Conservation (phyloP, 2,797 vertebrate genomes). For the Antennarius maculatus region DNA sequence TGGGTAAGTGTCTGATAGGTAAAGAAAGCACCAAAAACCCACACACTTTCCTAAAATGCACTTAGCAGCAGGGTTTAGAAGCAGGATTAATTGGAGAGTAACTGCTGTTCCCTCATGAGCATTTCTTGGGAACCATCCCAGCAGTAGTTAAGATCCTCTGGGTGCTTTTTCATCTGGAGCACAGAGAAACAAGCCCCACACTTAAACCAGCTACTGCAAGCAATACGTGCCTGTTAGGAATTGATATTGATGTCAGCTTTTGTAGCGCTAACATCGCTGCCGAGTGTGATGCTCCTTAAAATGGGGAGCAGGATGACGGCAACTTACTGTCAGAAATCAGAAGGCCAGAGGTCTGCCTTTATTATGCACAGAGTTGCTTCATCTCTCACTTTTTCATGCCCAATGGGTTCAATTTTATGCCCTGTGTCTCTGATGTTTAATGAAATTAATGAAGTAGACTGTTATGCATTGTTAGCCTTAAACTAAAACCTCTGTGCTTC, state of each 20-base stretch:
- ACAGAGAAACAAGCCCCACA: conserved; percentile 37
- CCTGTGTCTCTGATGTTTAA: conserved; percentile 22
- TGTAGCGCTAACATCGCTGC: conserved; percentile 17
- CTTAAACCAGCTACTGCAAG: conserved; percentile 38
- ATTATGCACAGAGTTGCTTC: conserved; percentile 5
- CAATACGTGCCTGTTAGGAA: conserved; percentile 29
- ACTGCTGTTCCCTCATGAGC: conserved; percentile 70
- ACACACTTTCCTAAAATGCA: conserved; percentile 24
- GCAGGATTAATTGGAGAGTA: conserved; percentile 73
- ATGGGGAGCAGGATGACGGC: background rate
- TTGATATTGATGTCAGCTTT: background rate
- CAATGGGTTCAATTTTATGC: conserved; percentile 24
- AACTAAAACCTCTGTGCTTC: conserved; percentile 17
- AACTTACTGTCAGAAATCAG: conserved; percentile 11
- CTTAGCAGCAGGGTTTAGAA: conserved; percentile 46
- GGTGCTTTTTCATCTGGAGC: conserved; percentile 63
- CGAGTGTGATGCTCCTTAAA: background rate
- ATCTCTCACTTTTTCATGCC: conserved; percentile 13
- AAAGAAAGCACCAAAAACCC: conserved; percentile 24
- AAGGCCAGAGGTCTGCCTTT: background rate
- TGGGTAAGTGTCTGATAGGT: conserved; percentile 52
- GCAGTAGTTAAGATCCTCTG: conserved; percentile 71
- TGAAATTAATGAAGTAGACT: conserved; percentile 42
- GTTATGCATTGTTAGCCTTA: conserved; percentile 30
- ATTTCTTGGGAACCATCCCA: conserved; percentile 69